Conservation (phyloP, 64 coral and sea anemone species). For the Exaiptasia diaphana region DNA sequence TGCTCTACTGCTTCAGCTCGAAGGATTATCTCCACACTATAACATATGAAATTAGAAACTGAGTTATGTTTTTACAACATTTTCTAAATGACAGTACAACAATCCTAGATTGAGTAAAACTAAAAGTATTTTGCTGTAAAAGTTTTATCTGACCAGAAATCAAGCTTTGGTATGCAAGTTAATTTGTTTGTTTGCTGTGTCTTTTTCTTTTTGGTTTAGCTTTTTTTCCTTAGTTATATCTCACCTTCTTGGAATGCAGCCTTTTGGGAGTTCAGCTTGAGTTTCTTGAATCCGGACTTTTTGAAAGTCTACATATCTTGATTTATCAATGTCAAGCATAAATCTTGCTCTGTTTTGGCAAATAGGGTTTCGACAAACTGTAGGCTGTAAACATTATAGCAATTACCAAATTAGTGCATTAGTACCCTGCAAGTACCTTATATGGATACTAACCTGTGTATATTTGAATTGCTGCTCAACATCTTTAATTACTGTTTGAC, state of each 20-base stretch:
- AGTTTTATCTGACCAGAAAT: too few species aligned
- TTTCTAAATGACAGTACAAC: too few species aligned
- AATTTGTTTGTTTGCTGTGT: too few species aligned
- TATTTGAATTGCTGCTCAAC: slow-evolving; percentile 99
- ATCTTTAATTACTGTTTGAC: slow-evolving; percentile 98
- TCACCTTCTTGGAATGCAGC: slow-evolving; percentile 98
- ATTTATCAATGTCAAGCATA: slow-evolving; percentile 97
- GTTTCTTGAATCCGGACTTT: slow-evolving; percentile 98
- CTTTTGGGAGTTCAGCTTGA: slow-evolving; percentile 89
- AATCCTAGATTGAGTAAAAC: too few species aligned
- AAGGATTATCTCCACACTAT: slow-evolving; percentile 89
- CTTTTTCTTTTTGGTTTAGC: too few species aligned
- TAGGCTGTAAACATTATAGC: slow-evolving; percentile 58
- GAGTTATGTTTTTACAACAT: too few species aligned
- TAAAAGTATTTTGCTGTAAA: too few species aligned
- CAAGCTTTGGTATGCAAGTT: too few species aligned
- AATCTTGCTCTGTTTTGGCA: slow-evolving; percentile 97
- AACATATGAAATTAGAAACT: background rate
- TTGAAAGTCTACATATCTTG: slow-evolving; percentile 98
- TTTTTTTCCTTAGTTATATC: background rate
- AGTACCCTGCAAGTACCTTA: background rate
- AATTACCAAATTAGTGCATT: background rate
- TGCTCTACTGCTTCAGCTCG: slow-evolving; percentile 98
- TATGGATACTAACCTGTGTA: slow-evolving; percentile 62
- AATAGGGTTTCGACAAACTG: slow-evolving; percentile 91